Base-by-base conservation (phyloP, 1,140 invertebrate genomes). In the Bombus sylvicola region DNA sequence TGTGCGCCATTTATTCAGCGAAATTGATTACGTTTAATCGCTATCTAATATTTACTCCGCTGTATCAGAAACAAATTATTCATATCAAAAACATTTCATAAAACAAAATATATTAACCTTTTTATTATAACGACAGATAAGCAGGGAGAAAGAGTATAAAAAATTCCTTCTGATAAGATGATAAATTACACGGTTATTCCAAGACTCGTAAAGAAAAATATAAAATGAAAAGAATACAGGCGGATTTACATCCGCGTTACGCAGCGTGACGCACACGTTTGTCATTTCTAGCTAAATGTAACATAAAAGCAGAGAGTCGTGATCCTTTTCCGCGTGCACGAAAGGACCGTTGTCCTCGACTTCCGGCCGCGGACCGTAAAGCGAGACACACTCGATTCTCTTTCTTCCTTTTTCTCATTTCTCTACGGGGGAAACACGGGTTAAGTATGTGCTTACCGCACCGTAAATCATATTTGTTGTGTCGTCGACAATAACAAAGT, bases 321-420 rank as follows among this genome's bases (percentile, higher is more conserved):
- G 43, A 82, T 75, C 66, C 31, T 75, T 75, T 64, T 64, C 39
- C 39, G n/a, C 25, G 69, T 41, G 8, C 39, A 47, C 41, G 69
- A 71, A 41, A 59, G 64, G 78, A 72, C 53, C 18, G 69, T 62
- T 81, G 79, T 81, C 80, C 69, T 34, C 69, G 53, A 62, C 69
- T 81, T 81, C 80, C 69, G 80, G 28, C 41, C 25, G 39, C 68
- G n/a, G 28, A 59, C 47, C 43, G 69, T 81, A 73, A 82, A 74
- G 12, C 69, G 39, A 22, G 69, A 41, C 43, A 41, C 43, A n/a
- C 37, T 28, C 9, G 18, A 53, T 53, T 53, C 75, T 34, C n/a
- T 75, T 39, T 77, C 39, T 53, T 31, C 34, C 37, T 41, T 10
- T 31, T 72, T 41, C 64, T 47, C 15, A 10, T 37, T 66, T 22